Conservation (phyloP, 2,113 vertebrate species). For the Trichomycterus rosablanca region DNA sequence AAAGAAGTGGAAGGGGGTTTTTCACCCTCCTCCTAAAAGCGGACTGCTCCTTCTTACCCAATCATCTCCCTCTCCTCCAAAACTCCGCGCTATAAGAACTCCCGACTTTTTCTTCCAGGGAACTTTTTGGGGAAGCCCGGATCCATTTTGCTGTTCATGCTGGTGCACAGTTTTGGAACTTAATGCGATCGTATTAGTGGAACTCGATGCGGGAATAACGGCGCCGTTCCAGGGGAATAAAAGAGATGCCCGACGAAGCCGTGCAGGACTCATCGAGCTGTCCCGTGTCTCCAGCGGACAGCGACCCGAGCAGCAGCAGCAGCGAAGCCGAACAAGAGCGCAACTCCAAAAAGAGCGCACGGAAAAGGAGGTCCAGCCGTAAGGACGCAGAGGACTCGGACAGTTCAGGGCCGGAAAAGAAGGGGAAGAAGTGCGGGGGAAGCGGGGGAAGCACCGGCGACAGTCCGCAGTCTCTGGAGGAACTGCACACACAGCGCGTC, state of each 20-base stretch:
- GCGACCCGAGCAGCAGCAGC: constrained; percentile 87
- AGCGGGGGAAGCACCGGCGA: constrained; percentile 78
- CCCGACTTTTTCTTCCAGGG: constrained; percentile 55
- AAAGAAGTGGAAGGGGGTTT: constrained; percentile 20
- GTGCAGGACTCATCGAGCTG: constrained; percentile 85
- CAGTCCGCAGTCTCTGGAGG: constrained; percentile 86
- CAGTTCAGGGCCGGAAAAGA: constrained; percentile 79
- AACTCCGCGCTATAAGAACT: constrained; percentile 89
- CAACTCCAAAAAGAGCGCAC: constrained; percentile 69
- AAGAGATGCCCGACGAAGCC: constrained; percentile 61
- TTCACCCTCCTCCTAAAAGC: constrained; percentile 73
- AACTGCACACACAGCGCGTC: constrained; percentile 91
- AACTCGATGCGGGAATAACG: constrained; percentile 28
- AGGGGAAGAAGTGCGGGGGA: constrained; percentile 77
- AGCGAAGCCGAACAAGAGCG: constrained; percentile 90
- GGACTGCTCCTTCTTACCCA: constrained; percentile 70
- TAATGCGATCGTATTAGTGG: constrained; percentile 2
- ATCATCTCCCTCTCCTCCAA: constrained; percentile 80
- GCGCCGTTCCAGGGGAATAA: not conserved
- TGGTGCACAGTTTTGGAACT: no score
- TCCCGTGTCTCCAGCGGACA: constrained; percentile 89
- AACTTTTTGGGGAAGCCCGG: no score
- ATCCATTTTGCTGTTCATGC: no score
- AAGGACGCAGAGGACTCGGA: constrained; percentile 81
- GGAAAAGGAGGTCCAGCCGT: constrained; percentile 80